A percentile compares a stretch with the other conserved stretches of the same genome.
These are phyloP conservation scores for Piezodorus guildinii DNA, from an alignment of 1,140 invertebrate species.

Conservation along the genomic window DNA sequence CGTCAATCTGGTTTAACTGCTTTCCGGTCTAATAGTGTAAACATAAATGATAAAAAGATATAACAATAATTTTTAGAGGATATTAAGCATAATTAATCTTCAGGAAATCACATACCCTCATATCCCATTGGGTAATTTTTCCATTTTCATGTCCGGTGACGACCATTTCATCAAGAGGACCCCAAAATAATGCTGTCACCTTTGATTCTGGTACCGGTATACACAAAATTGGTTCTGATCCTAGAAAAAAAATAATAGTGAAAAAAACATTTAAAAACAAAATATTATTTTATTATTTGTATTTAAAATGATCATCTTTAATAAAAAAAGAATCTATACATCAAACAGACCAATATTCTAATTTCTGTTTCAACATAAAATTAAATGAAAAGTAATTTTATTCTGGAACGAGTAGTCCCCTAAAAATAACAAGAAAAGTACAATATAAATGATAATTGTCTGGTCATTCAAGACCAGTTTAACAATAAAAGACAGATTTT, in stretches of 20 bases:
- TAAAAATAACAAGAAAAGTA: no score
- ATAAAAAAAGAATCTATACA: no score
- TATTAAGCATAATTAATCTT: not conserved
- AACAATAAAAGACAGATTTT: no score
- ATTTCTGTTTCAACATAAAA: no score
- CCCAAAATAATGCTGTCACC: conserved; percentile 88
- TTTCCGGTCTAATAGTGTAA: conserved; percentile 43
- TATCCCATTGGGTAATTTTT: conserved; percentile 81
- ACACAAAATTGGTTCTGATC: conserved; percentile 45
- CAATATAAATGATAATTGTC: no score
- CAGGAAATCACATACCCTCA: conserved; percentile 48
- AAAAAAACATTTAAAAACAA: not conserved
- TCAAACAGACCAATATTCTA: no score
- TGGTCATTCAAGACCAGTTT: no score
- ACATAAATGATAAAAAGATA: not conserved
- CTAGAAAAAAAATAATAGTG: not conserved
- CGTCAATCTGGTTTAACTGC: conserved; percentile 58
- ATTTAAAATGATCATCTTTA: no score
- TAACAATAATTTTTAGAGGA: not conserved
- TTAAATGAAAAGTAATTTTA: no score
- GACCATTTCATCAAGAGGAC: conserved; percentile 77
- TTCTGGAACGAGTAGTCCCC: no score
- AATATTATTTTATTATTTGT: no score
- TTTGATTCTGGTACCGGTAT: conserved; percentile 45
- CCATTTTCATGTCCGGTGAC: conserved; percentile 93